Percentiles rank a stretch among this genome's conserved stretches.
Conservation (phyloP, 1,140 invertebrate genomes). For the Cydia strobilella region DNA sequence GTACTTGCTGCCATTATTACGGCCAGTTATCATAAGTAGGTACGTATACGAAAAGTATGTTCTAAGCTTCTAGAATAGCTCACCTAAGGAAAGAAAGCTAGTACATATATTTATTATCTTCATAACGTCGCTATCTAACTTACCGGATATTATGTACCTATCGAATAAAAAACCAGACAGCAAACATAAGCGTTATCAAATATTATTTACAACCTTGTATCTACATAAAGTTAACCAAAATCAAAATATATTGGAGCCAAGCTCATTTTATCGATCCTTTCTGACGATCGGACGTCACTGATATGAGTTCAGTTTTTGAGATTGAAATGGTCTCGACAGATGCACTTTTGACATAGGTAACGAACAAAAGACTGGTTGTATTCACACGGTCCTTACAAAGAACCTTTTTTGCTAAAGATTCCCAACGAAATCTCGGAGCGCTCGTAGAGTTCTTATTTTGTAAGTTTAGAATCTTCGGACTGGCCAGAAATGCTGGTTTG, state of each 20-base stretch:
- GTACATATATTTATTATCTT: not conserved
- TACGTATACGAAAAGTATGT: too few relatives aligned
- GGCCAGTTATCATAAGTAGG: too few relatives aligned
- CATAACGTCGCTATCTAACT: slow-evolving; percentile 8
- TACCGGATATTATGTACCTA: not conserved
- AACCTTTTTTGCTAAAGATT: slow-evolving; percentile 65
- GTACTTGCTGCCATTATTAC: too few relatives aligned
- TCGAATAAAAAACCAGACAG: slow-evolving; percentile 27
- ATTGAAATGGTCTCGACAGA: slow-evolving; percentile 63
- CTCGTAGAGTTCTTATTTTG: slow-evolving; percentile 60
- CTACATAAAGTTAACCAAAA: slow-evolving; percentile 18
- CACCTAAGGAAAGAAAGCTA: too few relatives aligned
- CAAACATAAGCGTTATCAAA: slow-evolving; percentile 20
- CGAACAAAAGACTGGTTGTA: slow-evolving; percentile 51
- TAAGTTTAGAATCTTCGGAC: slow-evolving; percentile 36
- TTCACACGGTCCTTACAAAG: slow-evolving; percentile 55
- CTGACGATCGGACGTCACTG: not conserved
- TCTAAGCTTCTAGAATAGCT: too few relatives aligned
- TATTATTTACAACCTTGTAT: slow-evolving; percentile 10
- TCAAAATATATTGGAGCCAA: slow-evolving; percentile 10
- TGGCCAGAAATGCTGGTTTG: slow-evolving; percentile 11
- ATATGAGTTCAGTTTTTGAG: slow-evolving; percentile 40
- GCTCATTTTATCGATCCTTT: slow-evolving; percentile 11
- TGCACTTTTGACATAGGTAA: slow-evolving; percentile 63
- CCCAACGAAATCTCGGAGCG: slow-evolving; percentile 66